Conservation (phyloP, 2,113 vertebrate genomes). For the Tupaia tana region DNA sequence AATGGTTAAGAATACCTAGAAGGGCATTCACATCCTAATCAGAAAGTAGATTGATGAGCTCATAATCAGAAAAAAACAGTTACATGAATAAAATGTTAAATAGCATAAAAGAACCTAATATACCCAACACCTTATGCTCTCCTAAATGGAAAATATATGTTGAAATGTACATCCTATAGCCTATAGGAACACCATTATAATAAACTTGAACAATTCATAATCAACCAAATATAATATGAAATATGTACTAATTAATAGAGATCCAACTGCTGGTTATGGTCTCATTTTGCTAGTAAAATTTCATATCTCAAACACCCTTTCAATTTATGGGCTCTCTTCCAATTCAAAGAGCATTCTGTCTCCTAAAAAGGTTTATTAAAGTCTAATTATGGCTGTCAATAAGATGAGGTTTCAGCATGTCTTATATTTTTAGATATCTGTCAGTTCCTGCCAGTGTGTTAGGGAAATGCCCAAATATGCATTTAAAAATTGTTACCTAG, state of each 20-base stretch:
- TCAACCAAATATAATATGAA: neutral
- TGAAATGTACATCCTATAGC: neutral
- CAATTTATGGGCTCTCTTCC: neutral
- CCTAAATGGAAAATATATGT: neutral
- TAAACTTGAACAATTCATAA: slow-evolving; percentile 5
- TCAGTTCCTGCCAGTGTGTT: neutral
- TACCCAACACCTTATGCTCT: neutral
- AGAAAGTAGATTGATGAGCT: neutral
- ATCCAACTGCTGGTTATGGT: neutral
- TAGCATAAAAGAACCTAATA: neutral
- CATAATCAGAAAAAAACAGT: neutral
- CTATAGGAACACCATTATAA: neutral
- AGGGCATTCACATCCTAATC: neutral
- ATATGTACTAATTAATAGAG: neutral
- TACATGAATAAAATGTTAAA: neutral
- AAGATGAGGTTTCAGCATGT: slow-evolving; percentile 16
- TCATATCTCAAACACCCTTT: neutral
- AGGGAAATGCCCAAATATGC: neutral
- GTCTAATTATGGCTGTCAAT: neutral
- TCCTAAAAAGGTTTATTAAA: slow-evolving; percentile 7
- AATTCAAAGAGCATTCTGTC: neutral
- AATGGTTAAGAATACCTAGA: neutral
- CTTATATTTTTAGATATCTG: slow-evolving; percentile 2
- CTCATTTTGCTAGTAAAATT: slow-evolving; percentile 31
- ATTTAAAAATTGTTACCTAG: neutral